A percentile compares a stretch with the other conserved stretches of the same genome.
phyloP scores from a whole-genome alignment of 1,140 invertebrate genomes.

The Rhopalosiphum padi region DNA sequence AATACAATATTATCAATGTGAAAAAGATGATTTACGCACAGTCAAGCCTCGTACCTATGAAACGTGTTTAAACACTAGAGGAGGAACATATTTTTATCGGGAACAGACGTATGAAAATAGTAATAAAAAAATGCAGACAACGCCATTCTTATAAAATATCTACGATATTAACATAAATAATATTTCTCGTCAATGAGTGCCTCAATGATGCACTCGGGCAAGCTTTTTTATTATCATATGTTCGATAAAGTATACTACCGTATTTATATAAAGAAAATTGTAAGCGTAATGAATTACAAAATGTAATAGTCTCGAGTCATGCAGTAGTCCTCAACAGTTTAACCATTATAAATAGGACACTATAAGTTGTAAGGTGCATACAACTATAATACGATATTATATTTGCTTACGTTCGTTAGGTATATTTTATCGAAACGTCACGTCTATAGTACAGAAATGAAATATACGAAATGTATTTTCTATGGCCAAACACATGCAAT shows the following conservation, averaged over 20 bases:
- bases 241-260: neutral
- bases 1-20: neutral
- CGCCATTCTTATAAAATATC: neutral
- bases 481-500: neutral
- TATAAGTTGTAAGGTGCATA: neutral
- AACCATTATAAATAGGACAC: neutral
- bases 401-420: conserved; percentile 3
- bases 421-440: conserved; percentile 13
- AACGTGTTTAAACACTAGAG: neutral
- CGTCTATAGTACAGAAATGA: neutral
- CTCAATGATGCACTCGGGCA: neutral
- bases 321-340: neutral
- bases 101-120: neutral
- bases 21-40: neutral
- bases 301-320: conserved; percentile 40
- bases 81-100: neutral
- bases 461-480: neutral
- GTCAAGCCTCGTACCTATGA: neutral
- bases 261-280: neutral
- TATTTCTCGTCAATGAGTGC: conserved; percentile 17
- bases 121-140: neutral
- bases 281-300: conserved; percentile 44
- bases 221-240: neutral
- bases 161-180: conserved; percentile 11
- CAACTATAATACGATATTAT: neutral